Conservation (phyloP, 2,113 vertebrate species). For the Hepsetus odoe region DNA sequence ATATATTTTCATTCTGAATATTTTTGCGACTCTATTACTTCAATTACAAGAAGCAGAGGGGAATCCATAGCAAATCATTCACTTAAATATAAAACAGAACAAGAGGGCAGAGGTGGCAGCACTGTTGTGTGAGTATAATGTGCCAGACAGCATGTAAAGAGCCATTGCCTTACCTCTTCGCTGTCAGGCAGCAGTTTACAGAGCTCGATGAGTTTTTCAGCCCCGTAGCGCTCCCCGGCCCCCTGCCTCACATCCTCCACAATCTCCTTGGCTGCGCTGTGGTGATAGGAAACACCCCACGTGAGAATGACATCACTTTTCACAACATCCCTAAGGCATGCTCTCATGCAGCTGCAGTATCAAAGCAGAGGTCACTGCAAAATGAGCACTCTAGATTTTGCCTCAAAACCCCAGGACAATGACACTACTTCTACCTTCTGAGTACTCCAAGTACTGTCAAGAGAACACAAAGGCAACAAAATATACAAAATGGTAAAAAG, state of each 20-base stretch:
- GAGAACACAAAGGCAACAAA: background rate
- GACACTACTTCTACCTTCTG: background rate
- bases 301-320: slow-evolving; percentile 55
- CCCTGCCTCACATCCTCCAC: slow-evolving; percentile 76
- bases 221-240: slow-evolving; percentile 71
- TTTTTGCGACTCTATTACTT: too few species aligned
- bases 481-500: background rate
- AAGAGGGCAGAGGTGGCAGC: slow-evolving; percentile 35
- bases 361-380: background rate
- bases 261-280: slow-evolving; percentile 74
- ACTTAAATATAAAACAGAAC: background rate
- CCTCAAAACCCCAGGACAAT: background rate
- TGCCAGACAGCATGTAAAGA: slow-evolving; percentile 30
- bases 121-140: slow-evolving; percentile 22
- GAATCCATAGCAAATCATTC: background rate
- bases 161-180: slow-evolving; percentile 67
- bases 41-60: too few species aligned
- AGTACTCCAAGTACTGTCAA: background rate
- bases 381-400: background rate
- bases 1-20: too few species aligned
- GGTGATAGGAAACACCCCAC: slow-evolving; percentile 40
- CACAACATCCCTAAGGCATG: background rate
- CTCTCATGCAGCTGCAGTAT: background rate
- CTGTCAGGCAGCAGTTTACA: slow-evolving; percentile 77
- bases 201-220: slow-evolving; percentile 77